Conservation (phyloP, 2,797 vertebrate genomes). For the Halcyon smyrnensis region DNA sequence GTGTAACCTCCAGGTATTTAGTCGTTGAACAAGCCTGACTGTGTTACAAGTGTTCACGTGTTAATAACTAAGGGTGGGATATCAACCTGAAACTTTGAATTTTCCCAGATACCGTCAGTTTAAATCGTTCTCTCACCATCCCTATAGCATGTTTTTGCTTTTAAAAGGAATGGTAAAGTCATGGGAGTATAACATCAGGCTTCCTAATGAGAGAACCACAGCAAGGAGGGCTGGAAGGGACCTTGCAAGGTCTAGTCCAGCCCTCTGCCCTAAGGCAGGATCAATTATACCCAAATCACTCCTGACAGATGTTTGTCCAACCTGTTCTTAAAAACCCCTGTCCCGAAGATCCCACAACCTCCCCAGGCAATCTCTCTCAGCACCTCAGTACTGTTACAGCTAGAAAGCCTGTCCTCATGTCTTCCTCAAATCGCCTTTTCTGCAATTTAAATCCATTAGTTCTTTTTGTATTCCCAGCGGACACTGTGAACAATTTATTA, state of each 20-base stretch:
- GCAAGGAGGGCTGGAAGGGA: constrained; percentile 30
- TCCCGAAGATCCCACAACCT: constrained; percentile 40
- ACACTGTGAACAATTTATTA: constrained; percentile 12
- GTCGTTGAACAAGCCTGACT: not conserved
- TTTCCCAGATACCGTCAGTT: not conserved
- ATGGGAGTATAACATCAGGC: constrained; percentile 1
- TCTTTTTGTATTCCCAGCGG: constrained; percentile 40
- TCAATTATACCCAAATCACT: constrained; percentile 63
- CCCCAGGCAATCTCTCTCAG: constrained; percentile 50
- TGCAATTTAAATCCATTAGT: constrained; percentile 54
- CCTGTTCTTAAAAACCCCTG: constrained; percentile 31
- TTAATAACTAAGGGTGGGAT: not conserved
- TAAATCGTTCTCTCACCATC: not conserved
- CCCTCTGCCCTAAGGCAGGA: constrained; percentile 59
- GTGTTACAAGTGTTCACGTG: not conserved
- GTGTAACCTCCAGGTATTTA: not conserved
- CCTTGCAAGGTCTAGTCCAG: constrained; percentile 25
- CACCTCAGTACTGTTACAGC: not conserved
- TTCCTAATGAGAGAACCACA: not conserved
- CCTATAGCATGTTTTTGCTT: not conserved
- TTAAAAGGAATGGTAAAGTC: not conserved
- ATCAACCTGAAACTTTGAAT: not conserved
- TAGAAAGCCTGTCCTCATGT: constrained; percentile 41
- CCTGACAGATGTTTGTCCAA: constrained; percentile 53
- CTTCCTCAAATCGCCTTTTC: constrained; percentile 32